A percentile compares a stretch with the other conserved stretches of the same genome.
Evolutionary conservation across 2,113 vertebrate genomes (phyloP).

Genomic region (Geococcyx californianus): DNA sequence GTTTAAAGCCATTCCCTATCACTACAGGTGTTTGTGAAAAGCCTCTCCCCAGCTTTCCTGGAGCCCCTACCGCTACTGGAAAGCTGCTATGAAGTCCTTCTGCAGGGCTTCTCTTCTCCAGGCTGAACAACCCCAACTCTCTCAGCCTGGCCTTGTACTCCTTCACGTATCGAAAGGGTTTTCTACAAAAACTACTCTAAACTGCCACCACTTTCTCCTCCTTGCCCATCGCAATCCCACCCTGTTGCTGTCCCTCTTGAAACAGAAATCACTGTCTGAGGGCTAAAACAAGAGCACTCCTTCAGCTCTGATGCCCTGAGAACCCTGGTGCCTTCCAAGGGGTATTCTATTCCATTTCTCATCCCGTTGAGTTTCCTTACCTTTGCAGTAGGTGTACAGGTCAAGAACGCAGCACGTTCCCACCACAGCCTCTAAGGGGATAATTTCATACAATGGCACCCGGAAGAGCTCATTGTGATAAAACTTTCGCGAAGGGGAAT

Average conservation of each 20-base stretch:
- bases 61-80: too few relatives aligned
- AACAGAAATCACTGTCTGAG: not conserved
- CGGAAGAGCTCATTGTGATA: slow-evolving; percentile 98
- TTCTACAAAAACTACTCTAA: not conserved
- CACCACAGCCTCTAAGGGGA: slow-evolving; percentile 96
- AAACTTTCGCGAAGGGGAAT: slow-evolving; percentile 94
- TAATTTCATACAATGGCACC: slow-evolving; percentile 96
- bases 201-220: not conserved
- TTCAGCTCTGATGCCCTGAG: not conserved
- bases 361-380: slow-evolving; percentile 57
- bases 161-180: too few relatives aligned
- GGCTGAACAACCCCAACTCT: too few relatives aligned
- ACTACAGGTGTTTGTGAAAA: too few relatives aligned
- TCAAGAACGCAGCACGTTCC: slow-evolving; percentile 95
- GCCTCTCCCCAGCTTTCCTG: too few relatives aligned
- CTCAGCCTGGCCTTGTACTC: too few relatives aligned
- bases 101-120: too few relatives aligned
- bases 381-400: slow-evolving; percentile 98
- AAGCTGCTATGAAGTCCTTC: too few relatives aligned
- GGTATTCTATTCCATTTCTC: not conserved
- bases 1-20: too few relatives aligned
- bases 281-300: rapidly evolving
- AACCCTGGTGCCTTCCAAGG: not conserved
- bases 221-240: not conserved
- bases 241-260: not conserved